phyloP scores from a whole-genome alignment of 2,113 vertebrate genomes.

The Ictalurus punctatus region DNA sequence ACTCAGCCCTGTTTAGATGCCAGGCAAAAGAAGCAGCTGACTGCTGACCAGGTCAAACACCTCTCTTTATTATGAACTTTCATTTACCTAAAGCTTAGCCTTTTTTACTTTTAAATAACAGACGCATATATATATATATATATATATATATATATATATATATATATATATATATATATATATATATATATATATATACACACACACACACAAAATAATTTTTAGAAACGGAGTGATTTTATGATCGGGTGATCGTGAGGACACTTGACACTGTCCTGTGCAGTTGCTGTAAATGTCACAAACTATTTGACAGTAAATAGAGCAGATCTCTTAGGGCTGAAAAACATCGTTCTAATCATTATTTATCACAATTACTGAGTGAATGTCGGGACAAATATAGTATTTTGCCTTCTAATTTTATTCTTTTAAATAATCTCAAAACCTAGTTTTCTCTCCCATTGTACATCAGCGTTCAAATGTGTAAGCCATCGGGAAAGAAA shows the following conservation, averaged over 20 bases:
- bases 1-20: slow-evolving; percentile 38
- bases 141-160: not conserved
- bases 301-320: not conserved
- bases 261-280: not conserved
- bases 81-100: not conserved
- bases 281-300: not conserved
- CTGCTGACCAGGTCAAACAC: slow-evolving; percentile 13
- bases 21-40: slow-evolving; percentile 21
- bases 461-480: not conserved
- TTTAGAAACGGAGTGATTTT: not conserved
- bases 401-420: not conserved
- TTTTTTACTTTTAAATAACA: not conserved
- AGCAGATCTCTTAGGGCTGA: not conserved
- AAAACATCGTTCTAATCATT: not conserved
- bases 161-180: not conserved
- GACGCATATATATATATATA: not conserved
- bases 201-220: too few species aligned
- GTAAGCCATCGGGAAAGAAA: not conserved
- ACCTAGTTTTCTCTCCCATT: not conserved
- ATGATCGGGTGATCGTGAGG: not conserved
- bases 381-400: not conserved
- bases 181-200: not conserved
- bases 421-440: not conserved
- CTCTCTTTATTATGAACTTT: not conserved
- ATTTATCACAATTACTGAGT: not conserved